phyloP scores from a whole-genome alignment of 2,888 invertebrate genomes.

The Limnephilus auricula region DNA sequence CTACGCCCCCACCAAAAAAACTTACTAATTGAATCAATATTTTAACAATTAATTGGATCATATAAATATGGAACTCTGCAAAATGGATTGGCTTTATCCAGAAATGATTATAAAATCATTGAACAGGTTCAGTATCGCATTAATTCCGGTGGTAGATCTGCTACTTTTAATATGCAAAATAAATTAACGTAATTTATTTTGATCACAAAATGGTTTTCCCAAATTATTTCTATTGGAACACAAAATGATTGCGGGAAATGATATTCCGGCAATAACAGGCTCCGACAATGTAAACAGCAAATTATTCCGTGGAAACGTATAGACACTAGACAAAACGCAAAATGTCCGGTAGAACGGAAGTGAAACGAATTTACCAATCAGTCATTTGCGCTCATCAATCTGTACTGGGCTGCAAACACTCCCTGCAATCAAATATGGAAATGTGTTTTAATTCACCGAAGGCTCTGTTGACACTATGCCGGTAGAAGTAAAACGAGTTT shows the following conservation, averaged over 20 bases:
- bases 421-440: conserved; percentile 59
- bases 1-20: background rate
- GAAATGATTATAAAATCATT: background rate
- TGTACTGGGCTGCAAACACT: conserved; percentile 46
- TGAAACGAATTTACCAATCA: conserved; percentile 57
- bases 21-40: background rate
- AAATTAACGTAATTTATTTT: conserved; percentile 20
- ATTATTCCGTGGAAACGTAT: conserved; percentile 16
- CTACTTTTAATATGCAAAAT: conserved; percentile 19
- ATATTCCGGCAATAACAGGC: conserved; percentile 23
- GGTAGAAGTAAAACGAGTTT: background rate
- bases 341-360: conserved; percentile 42
- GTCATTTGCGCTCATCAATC: conserved; percentile 50
- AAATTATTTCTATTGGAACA: background rate
- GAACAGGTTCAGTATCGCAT: background rate
- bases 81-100: background rate
- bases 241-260: conserved; percentile 25
- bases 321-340: conserved; percentile 32
- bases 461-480: background rate
- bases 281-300: conserved; percentile 30
- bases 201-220: background rate
- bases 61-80: background rate
- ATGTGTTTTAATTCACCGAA: conserved; percentile 43
- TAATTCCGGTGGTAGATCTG: conserved; percentile 10
- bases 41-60: background rate